Evolutionary conservation across 2,113 vertebrate species (phyloP), one percentile per base, ranked within the genome.

Genomic region (Tetraodon nigroviridis): DNA sequence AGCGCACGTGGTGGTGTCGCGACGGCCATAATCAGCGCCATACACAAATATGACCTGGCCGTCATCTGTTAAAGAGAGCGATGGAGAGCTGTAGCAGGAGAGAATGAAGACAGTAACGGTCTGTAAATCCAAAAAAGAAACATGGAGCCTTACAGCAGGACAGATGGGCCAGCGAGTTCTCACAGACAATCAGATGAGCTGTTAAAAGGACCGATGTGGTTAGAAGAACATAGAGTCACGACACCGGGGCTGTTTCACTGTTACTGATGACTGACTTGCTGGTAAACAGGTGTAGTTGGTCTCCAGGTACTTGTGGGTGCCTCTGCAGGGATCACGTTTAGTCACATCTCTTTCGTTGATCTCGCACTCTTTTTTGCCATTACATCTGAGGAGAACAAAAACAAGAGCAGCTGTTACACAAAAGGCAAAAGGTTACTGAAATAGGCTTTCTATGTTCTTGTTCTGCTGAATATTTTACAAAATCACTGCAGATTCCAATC

Each of bases 21-120:
- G 21, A 22, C 82, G 82, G 47, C 85, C 85, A 5, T 75, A 84
- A 45, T 76, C 6, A 1, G 82, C 82, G 2, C 70, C 54, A 0
- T 54, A 60, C 47, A 86, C 55, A 17, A 1, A 20, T 32, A 86
- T 77, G 0, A 69, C 17, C 49, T 69, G 54, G 0, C 78, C 78
- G 1, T 1, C 4, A 53, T 56, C 80, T 83, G 48, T 12, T 1
- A 42, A 3, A 46, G 61, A 20, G 41, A 27, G 20, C 27, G 6
- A 17, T 16, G 16, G 11, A 17, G 24, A 4, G 17, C 24, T 24
- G 4, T 29, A 16, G 22, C 44, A 2, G 15, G 6, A 3, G 12
- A 16, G 13, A 17, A 6, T 16, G 7, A 48, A 24, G 59, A 51
- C 51, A n/a, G 47, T 42, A 22, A 24, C 32, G 3, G 6, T 62